Conservation (phyloP, 2,113 vertebrate genomes). For the Raja brachyura region DNA sequence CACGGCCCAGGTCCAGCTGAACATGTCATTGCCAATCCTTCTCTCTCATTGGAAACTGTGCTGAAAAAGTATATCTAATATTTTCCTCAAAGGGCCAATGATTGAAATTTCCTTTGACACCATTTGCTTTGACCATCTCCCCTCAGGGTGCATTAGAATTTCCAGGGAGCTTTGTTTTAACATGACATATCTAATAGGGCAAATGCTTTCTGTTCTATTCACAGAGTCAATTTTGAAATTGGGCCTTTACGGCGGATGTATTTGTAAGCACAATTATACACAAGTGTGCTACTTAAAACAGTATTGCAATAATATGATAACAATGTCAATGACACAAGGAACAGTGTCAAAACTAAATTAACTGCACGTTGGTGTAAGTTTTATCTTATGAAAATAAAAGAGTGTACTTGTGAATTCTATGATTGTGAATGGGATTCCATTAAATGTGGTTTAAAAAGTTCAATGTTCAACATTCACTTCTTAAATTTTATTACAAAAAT, state of each 20-base stretch:
- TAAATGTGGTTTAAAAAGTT: slow-evolving; percentile 6
- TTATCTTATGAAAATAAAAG: not conserved
- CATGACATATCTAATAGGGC: not conserved
- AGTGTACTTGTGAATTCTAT: not conserved
- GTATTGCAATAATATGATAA: not conserved
- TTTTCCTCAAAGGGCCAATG: too few relatives aligned
- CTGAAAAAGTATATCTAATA: too few relatives aligned
- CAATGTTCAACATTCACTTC: not conserved
- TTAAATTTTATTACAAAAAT: slow-evolving; percentile 9
- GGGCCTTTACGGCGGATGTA: not conserved
- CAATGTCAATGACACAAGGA: not conserved
- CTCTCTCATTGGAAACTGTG: too few relatives aligned
- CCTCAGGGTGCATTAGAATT: too few relatives aligned
- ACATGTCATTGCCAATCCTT: too few relatives aligned
- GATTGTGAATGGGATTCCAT: not conserved
- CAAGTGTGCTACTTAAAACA: not conserved
- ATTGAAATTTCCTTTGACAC: too few relatives aligned
- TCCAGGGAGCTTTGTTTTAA: not conserved
- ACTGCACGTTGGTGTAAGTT: not conserved
- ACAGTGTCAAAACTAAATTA: not conserved
- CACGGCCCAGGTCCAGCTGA: too few relatives aligned
- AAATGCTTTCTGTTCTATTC: not conserved
- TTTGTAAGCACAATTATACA: not conserved
- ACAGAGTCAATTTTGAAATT: not conserved
- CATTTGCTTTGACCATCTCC: too few relatives aligned